Percentiles rank a stretch among this genome's conserved stretches.
Evolutionary conservation across 2,888 invertebrate genomes (phyloP).

Genomic region (Erpobdella octoculata): DNA sequence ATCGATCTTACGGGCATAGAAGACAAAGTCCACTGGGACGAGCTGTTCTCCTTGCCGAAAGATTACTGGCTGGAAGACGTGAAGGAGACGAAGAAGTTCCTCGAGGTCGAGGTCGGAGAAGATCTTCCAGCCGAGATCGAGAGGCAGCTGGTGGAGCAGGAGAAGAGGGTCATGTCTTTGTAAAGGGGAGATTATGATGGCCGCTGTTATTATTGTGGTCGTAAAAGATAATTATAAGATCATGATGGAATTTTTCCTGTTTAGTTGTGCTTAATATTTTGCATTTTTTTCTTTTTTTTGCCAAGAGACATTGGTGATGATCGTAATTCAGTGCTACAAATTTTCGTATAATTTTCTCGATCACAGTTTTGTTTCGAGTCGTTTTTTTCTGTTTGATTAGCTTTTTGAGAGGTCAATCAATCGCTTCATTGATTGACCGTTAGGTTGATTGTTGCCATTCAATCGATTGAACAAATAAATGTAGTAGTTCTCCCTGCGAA

Average conservation of each 20-base stretch:
- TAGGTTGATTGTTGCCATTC: too few species aligned
- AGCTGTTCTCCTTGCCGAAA: constrained; percentile 75
- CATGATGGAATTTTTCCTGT: background rate
- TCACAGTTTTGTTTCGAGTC: too few species aligned
- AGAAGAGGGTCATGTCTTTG: constrained; percentile 32
- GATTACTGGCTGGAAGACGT: constrained; percentile 79
- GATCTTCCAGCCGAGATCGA: constrained; percentile 71
- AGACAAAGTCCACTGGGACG: constrained; percentile 54
- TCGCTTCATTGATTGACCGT: too few species aligned
- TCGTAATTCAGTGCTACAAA: too few species aligned
- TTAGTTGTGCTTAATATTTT: background rate
- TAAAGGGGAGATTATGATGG: background rate
- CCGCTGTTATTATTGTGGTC: background rate
- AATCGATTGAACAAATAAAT: too few species aligned
- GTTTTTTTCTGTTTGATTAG: too few species aligned
- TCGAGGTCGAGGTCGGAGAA: constrained; percentile 76
- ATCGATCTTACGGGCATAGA: constrained; percentile 32
- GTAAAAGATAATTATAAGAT: background rate
- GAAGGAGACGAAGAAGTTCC: constrained; percentile 71
- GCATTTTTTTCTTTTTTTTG: background rate
- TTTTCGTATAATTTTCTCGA: too few species aligned
- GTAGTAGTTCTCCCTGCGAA: too few species aligned
- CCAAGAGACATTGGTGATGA: background rate
- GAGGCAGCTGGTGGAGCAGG: constrained; percentile 58
- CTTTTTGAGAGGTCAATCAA: too few species aligned